These are phyloP conservation scores for crab-eating macaque (Macaca fascicularis) DNA, from an alignment of 2,113 vertebrate species.

Conservation along the genomic window T2T-MFA8v1.1 NC_088376.1:160159001-160159500, in stretches of 20 bases:
- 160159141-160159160: background rate
- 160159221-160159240: background rate
- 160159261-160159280: background rate
- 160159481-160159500: conserved; percentile 9
- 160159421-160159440: background rate
- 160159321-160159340: background rate
- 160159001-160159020: background rate
- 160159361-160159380: background rate
- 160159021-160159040: background rate
- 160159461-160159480: conserved; percentile 41
- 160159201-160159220: background rate
- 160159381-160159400: background rate
- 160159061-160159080: background rate
- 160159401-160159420: background rate
- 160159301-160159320: background rate
- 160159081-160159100: background rate
- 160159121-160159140: background rate
- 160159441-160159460: conserved; percentile 27
- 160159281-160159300: background rate
- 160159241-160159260: background rate
- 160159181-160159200: background rate
- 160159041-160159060: background rate
- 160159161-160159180: background rate
- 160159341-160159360: background rate
- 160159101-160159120: background rate